Evolutionary conservation across 2,888 invertebrate species (phyloP), one percentile per base, ranked within the genome.

Genomic region (Vanessa cardui): DNA sequence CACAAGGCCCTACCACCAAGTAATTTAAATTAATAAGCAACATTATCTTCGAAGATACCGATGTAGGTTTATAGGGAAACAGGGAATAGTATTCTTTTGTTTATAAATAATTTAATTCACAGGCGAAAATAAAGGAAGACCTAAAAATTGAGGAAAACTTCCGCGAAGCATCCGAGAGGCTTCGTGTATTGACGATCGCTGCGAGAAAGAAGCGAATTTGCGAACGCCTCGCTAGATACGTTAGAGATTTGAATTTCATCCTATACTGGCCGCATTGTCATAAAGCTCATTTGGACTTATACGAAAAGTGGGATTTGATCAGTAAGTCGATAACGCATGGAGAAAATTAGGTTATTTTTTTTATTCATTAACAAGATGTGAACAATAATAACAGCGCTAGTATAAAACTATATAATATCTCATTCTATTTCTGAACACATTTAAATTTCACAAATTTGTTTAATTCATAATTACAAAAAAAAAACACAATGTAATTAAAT

Each of bases 181-280:
- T 90, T 0, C 82, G 86, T 0, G 76, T 82, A 0, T 72, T 88
- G 31, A 90, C 92, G 0, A 76, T 86, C 1, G 89, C 90, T 0
- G 87, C 89, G 0, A 83, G 92, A 47, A 92, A 92, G 81, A 84
- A 81, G 66, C 78, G 92, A 2, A 85, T 90, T n/a, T 80, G 81
- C 63, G 84, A 86, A 4, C 81, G 89, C 0, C 78, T 90, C 5
- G 61, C 89, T 0, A 33, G 1, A 0, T 58, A 77, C 56, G 66
- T 86, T 0, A 64, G 49, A 16, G 62, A 70, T 0, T 66, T 88
- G 2, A 91, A 92, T 82, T 92, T 80, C 73, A 92, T 92, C 31
- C 62, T 92, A 73, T 92, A 89, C 79, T 92, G 89, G 89, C 92
- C 92, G 0, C 88, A 88, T 56, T 86, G 87, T 72, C 91, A 91